Evolutionary conservation across 1,140 invertebrate species (phyloP), one percentile per base, ranked within the genome.

Genomic region (Campodea augens): DNA sequence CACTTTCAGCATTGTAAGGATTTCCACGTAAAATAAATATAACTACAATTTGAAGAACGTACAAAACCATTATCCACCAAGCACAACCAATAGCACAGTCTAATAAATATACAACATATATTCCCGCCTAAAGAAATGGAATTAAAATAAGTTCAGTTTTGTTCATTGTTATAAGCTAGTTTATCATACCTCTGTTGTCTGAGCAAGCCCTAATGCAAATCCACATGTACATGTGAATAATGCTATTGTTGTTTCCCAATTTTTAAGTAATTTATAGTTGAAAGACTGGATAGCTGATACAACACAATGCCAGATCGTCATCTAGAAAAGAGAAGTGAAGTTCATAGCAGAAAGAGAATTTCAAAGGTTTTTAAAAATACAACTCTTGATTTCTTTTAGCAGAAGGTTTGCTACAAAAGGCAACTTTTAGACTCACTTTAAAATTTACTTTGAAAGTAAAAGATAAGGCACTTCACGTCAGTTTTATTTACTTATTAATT

Each of bases 141-240:
- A 49, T 25, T 19, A 45, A 39, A 49, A 25, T 25, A 44, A 38
- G 1, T 13, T 24, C 12, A n/a, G n/a, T n/a, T n/a, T n/a, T n/a
- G n/a, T n/a, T n/a, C n/a, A n/a, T n/a, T n/a, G n/a, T n/a, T n/a
- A n/a, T n/a, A n/a, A n/a, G n/a, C n/a, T n/a, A n/a, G n/a, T n/a
- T n/a, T n/a, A n/a, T n/a, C n/a, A 69, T 66, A 87, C 84, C 69
- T 91, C 85, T 15, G 86, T 89, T 40, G 82, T 79, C 63, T 95
- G 75, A 20, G 85, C 77, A 51, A 95, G 68, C 18, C 87, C 84
- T n/a, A 91, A 60, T 13, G 84, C 68, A 46, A 89, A 78, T 5
- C 79, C 86, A 43, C 80, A 74, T 1, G 80, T 72, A 53, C 85
- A 90, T 52, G 81, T 79, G 42, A 87, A 74, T 55, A 90, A 82